Evolutionary conservation across 2,888 invertebrate species (phyloP).

Genomic region (Spodoptera exigua): DNA sequence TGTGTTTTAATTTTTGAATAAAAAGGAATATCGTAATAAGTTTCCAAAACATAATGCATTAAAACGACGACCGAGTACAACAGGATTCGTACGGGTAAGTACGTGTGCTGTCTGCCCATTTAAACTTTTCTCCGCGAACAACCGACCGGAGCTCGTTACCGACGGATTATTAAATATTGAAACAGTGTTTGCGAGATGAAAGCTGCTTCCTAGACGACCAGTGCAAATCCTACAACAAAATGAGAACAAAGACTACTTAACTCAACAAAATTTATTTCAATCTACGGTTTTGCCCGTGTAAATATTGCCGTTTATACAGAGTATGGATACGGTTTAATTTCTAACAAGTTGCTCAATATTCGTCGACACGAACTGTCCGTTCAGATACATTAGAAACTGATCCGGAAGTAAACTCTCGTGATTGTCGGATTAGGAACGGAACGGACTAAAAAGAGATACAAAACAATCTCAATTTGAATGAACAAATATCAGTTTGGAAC

Average conservation of each 20-base stretch:
- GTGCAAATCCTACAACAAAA: conserved; percentile 66
- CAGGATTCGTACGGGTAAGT: conserved; percentile 47
- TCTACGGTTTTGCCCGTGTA: conserved; percentile 55
- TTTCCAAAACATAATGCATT: conserved; percentile 14
- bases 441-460: conserved; percentile 68
- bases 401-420: conserved; percentile 76
- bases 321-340: conserved; percentile 47
- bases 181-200: conserved; percentile 83
- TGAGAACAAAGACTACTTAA: conserved; percentile 78
- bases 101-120: conserved; percentile 75
- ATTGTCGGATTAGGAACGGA: conserved; percentile 76
- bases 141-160: conserved; percentile 81
- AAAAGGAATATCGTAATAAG: not conserved
- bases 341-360: conserved; percentile 72
- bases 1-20: not conserved
- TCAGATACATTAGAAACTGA: conserved; percentile 77
- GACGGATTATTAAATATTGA: conserved; percentile 88
- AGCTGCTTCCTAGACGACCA: conserved; percentile 82
- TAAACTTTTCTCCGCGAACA: conserved; percentile 84
- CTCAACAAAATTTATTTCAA: conserved; percentile 75
- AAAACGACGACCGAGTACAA: conserved; percentile 20
- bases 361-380: conserved; percentile 81
- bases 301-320: conserved; percentile 35
- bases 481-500: conserved; percentile 45
- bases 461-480: conserved; percentile 61